Percentiles rank a stretch among this genome's conserved stretches.
Evolutionary conservation across 2,888 invertebrate genomes (phyloP).

Genomic region (Emmelina monodactyla): DNA sequence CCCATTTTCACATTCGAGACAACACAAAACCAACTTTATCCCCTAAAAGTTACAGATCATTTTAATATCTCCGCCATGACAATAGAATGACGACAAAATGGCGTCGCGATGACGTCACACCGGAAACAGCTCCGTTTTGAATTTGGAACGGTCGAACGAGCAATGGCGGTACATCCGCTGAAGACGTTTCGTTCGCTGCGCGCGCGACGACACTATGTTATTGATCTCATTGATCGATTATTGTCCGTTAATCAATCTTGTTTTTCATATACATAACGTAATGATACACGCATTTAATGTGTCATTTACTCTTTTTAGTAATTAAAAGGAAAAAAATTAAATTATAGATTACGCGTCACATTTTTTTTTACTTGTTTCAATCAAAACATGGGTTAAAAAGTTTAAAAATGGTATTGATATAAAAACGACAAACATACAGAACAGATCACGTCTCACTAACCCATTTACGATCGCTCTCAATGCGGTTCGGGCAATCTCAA

Average conservation of each 20-base stretch:
- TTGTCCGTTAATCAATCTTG: slow-evolving; percentile 2
- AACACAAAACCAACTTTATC: not conserved
- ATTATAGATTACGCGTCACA: too few species aligned
- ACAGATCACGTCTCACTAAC: too few species aligned
- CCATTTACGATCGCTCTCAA: too few species aligned
- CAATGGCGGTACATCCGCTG: slow-evolving; percentile 64
- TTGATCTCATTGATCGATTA: slow-evolving; percentile 19
- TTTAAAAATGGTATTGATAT: too few species aligned
- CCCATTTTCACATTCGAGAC: too few species aligned
- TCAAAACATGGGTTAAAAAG: too few species aligned
- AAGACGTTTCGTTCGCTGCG: slow-evolving; percentile 61
- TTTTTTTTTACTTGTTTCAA: too few species aligned
- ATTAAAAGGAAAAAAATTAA: too few species aligned
- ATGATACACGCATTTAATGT: too few species aligned
- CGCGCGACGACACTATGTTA: slow-evolving; percentile 15
- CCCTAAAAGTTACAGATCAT: not conserved
- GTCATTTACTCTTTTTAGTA: too few species aligned
- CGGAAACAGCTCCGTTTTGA: slow-evolving; percentile 65
- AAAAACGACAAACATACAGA: too few species aligned
- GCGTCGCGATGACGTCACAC: slow-evolving; percentile 56
- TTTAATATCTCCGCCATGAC: slow-evolving; percentile 28
- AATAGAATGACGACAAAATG: slow-evolving; percentile 46
- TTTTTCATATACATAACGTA: not conserved
- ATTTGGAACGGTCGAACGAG: slow-evolving; percentile 65
- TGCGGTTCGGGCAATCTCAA: too few species aligned